Evolutionary conservation across 1,140 invertebrate species (phyloP).

Genomic region (Thaumatotibia leucotreta): DNA sequence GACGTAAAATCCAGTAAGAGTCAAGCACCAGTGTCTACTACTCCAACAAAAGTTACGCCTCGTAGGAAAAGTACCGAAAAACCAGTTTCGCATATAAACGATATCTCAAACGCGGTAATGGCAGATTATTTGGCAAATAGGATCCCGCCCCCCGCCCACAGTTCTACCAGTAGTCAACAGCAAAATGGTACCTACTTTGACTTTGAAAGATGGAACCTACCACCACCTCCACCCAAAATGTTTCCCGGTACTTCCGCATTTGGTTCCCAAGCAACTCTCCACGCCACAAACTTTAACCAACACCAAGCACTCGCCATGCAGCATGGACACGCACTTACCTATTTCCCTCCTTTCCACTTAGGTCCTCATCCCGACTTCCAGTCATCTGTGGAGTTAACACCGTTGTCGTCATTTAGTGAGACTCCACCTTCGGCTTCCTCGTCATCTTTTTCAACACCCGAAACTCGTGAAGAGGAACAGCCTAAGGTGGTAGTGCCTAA

Average conservation of each 20-base stretch:
- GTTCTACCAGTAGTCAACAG: conserved; percentile 80
- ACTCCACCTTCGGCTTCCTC: conserved; percentile 76
- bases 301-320: conserved; percentile 81
- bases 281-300: conserved; percentile 80
- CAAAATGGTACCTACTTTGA: conserved; percentile 84
- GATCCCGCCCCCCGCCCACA: conserved; percentile 84
- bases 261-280: conserved; percentile 76
- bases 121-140: conserved; percentile 78
- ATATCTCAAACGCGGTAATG: conserved; percentile 73
- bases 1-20: conserved; percentile 69
- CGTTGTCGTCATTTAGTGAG: conserved; percentile 78
- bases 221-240: conserved; percentile 81
- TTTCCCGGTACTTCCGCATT: conserved; percentile 78
- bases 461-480: conserved; percentile 80
- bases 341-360: conserved; percentile 84
- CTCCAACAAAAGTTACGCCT: conserved; percentile 51
- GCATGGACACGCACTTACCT: conserved; percentile 80
- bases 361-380: conserved; percentile 81
- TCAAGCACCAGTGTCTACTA: conserved; percentile 39
- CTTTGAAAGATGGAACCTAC: conserved; percentile 84
- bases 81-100: conserved; percentile 67
- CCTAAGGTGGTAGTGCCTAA: conserved; percentile 90
- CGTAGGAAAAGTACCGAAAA: conserved; percentile 77
- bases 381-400: conserved; percentile 80
- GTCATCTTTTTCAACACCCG: conserved; percentile 73